Base-by-base conservation (phyloP, 2,888 invertebrate species). In the Adela reaumurella region DNA sequence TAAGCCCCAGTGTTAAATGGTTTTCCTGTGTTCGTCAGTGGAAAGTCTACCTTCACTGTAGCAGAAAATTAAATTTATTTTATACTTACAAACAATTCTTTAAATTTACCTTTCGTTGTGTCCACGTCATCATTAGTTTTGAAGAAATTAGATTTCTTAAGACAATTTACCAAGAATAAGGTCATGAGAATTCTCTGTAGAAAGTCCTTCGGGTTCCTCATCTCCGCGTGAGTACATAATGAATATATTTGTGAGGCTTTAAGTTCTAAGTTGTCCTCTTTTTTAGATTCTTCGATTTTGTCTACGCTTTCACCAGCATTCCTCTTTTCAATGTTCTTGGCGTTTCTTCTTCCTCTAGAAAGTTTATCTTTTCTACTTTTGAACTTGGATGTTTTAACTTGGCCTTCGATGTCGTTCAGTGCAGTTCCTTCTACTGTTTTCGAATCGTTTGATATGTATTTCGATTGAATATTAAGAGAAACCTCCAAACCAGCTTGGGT, bases 171-270 rank as follows among this genome's bases (percentile, higher is more conserved):
- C 0, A 92, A 71, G 58, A 93, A 92, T 41, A 86, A 78, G 0
- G 89, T 84, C 90, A 93, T 92, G 4, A 92, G 65, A 2, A 89
- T 81, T 47, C 92, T 81, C 57, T 90, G 87, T 18, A 92, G 68
- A 60, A 87, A 88, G 65, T 93, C 92, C 14, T 81, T 81, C 0
- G 85, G 73, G 20, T 80, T 70, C 44, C 92, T 78, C 45, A 74
- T 70, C 2, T 79, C 71, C 10, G 82, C 77, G 59, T 90, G 87
- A 0, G 85, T 84, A 53, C 89, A 89, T 45, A 92, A 67, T 17
- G 84, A 81, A 58, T 85, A 85, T 49, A 85, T 80, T 54, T 83
- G 74, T 17, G 64, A 67, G 49, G 70, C 74, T 59, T 59, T 64
- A 53, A 70, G 52, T 58, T 62, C 76, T 51, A 64, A 65, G 59